These are phyloP conservation scores for Apocrypta bakeri DNA, from an alignment of 1,140 invertebrate species.

Conservation along the genomic window DNA sequence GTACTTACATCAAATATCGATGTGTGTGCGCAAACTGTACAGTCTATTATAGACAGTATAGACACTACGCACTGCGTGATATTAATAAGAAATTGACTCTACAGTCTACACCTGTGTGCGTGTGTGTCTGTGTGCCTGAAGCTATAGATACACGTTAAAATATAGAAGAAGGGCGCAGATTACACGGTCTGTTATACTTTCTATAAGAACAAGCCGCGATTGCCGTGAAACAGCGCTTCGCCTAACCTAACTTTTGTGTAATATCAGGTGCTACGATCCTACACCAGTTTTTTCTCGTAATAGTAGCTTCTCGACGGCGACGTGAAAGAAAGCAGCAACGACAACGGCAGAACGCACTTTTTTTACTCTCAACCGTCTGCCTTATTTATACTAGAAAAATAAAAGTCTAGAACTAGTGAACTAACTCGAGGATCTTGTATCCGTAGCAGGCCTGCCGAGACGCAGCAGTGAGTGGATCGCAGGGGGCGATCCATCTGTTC, in stretches of 20 bases:
- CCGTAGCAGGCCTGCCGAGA: neutral
- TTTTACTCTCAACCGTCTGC: neutral
- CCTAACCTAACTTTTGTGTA: neutral
- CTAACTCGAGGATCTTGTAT: neutral
- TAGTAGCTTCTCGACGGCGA: neutral
- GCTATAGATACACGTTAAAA: no score
- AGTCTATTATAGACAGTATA: no score
- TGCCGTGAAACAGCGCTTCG: no score
- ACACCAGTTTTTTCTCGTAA: neutral
- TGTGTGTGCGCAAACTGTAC: no score
- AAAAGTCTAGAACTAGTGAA: neutral
- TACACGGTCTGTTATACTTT: neutral
- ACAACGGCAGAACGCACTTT: neutral
- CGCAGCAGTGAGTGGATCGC: slow-evolving; percentile 58
- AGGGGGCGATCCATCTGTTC: slow-evolving; percentile 68
- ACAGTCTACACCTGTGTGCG: neutral
- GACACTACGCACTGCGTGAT: no score
- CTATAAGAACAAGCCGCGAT: no score
- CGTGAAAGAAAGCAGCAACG: neutral
- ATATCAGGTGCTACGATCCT: neutral
- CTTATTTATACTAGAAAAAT: neutral
- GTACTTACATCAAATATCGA: no score
- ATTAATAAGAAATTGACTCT: neutral
- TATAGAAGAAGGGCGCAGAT: neutral
- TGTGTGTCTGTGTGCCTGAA: neutral